These are phyloP conservation scores for Phoeniculus purpureus DNA, from an alignment of 2,797 vertebrate species.

Conservation along the genomic window DNA sequence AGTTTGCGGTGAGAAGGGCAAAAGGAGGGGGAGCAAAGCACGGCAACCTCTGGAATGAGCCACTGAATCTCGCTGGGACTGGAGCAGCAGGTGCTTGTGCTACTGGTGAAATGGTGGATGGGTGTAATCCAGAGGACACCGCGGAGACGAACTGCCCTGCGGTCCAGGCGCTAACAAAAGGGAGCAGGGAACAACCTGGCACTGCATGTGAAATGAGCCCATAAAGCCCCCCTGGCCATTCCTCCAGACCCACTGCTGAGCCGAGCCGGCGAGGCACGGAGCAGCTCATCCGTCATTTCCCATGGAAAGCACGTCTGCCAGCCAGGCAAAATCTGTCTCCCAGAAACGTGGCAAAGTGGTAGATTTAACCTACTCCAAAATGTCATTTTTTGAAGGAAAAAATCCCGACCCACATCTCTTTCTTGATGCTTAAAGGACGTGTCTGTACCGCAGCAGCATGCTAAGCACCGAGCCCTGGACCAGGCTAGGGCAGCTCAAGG, in stretches of 20 bases:
- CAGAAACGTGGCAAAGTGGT: slow-evolving; percentile 63
- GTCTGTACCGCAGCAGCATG: slow-evolving; percentile 27
- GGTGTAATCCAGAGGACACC: slow-evolving; percentile 52
- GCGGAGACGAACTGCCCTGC: slow-evolving; percentile 66
- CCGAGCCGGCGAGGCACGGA: slow-evolving; percentile 43
- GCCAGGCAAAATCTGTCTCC: slow-evolving; percentile 57
- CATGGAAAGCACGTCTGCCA: slow-evolving; percentile 58
- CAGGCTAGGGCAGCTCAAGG: neutral
- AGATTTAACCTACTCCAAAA: slow-evolving; percentile 73
- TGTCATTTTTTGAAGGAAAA: slow-evolving; percentile 60
- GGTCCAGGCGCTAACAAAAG: slow-evolving; percentile 65
- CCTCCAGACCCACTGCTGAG: slow-evolving; percentile 63
- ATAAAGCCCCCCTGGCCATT: slow-evolving; percentile 68
- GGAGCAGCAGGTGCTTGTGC: slow-evolving; percentile 11
- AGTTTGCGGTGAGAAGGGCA: neutral
- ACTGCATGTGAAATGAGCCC: slow-evolving; percentile 61
- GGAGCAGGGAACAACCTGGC: slow-evolving; percentile 53
- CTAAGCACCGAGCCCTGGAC: slow-evolving; percentile 18
- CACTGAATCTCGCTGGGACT: slow-evolving; percentile 53
- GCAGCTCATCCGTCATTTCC: slow-evolving; percentile 61
- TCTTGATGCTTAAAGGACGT: slow-evolving; percentile 50
- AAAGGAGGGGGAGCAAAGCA: slow-evolving; percentile 4
- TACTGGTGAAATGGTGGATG: slow-evolving; percentile 49
- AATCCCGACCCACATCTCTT: slow-evolving; percentile 20
- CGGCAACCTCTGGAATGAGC: slow-evolving; percentile 26